Evolutionary conservation across 2,888 invertebrate genomes (phyloP).

Genomic region (Plagodis dolabraria): DNA sequence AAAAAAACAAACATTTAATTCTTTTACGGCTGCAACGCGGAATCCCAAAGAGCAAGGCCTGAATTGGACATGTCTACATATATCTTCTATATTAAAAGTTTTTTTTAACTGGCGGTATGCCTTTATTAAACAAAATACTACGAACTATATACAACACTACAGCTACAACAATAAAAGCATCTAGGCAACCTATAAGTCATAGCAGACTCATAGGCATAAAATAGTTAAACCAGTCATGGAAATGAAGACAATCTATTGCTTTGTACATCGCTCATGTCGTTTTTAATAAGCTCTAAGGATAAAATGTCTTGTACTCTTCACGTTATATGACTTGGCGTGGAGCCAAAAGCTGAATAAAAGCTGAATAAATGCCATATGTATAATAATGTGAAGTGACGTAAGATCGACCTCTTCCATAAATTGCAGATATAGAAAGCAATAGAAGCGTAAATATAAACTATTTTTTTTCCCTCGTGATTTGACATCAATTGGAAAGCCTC

Average conservation of each 20-base stretch:
- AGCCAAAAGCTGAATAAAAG: constrained; percentile 29
- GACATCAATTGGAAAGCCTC: too few species aligned
- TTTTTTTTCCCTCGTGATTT: too few species aligned
- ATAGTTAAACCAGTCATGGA: constrained; percentile 52
- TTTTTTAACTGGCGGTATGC: too few species aligned
- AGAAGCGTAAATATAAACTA: constrained; percentile 1
- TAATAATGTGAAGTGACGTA: constrained; percentile 13
- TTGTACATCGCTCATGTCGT: constrained; percentile 23
- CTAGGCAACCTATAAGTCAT: too few species aligned
- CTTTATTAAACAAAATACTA: too few species aligned
- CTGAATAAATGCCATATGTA: constrained; percentile 24
- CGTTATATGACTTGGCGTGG: constrained; percentile 33
- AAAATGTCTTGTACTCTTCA: constrained; percentile 27
- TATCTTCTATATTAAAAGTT: too few species aligned
- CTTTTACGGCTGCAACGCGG: too few species aligned
- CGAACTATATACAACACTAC: too few species aligned
- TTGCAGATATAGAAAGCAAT: constrained; percentile 8
- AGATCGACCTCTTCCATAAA: constrained; percentile 19
- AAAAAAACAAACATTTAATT: too few species aligned
- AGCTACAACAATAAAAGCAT: too few species aligned
- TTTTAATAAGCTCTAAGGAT: constrained; percentile 29
- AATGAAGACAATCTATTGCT: constrained; percentile 48
- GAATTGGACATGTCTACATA: neutral
- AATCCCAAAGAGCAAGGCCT: neutral
- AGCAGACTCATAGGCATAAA: constrained; percentile 46